Evolutionary conservation across 1,140 invertebrate species (phyloP).

Genomic region (Vollenhovia emeryi): DNA sequence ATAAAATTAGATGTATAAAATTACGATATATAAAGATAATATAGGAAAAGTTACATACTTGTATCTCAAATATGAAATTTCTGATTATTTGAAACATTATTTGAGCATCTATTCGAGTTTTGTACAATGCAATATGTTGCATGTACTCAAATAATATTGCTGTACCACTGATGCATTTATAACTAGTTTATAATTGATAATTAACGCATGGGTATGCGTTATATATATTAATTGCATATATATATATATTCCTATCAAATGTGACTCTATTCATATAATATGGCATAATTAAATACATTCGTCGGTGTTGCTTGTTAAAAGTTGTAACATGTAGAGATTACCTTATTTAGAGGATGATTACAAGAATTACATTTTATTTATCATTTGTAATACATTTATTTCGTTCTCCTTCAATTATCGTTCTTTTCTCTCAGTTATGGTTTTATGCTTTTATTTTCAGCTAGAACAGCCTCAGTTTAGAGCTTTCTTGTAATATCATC

Average conservation of each 20-base stretch:
- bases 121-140: slow-evolving; percentile 36
- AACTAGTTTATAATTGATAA: slow-evolving; percentile 45
- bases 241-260: slow-evolving; percentile 11
- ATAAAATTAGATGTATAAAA: slow-evolving; percentile 37
- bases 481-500: slow-evolving; percentile 46
- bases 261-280: neutral
- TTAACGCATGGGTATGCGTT: slow-evolving; percentile 14
- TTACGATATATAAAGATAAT: slow-evolving; percentile 22
- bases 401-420: neutral
- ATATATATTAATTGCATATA: slow-evolving; percentile 44
- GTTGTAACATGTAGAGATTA: neutral
- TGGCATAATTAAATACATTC: slow-evolving; percentile 5
- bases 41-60: slow-evolving; percentile 30
- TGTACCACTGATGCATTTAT: slow-evolving; percentile 63
- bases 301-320: slow-evolving; percentile 12
- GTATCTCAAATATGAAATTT: slow-evolving; percentile 33
- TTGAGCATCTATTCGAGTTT: slow-evolving; percentile 46
- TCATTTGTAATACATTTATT: neutral
- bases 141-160: slow-evolving; percentile 52
- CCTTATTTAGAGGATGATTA: neutral
- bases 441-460: slow-evolving; percentile 59
- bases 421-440: slow-evolving; percentile 20
- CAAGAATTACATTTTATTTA: slow-evolving; percentile 7
- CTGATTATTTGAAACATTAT: slow-evolving; percentile 23
- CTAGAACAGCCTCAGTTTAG: slow-evolving; percentile 48